Percentiles rank a stretch among this genome's conserved stretches.
phyloP scores from a whole-genome alignment of 1,140 invertebrate genomes.

The Drosophila neocordata region DNA sequence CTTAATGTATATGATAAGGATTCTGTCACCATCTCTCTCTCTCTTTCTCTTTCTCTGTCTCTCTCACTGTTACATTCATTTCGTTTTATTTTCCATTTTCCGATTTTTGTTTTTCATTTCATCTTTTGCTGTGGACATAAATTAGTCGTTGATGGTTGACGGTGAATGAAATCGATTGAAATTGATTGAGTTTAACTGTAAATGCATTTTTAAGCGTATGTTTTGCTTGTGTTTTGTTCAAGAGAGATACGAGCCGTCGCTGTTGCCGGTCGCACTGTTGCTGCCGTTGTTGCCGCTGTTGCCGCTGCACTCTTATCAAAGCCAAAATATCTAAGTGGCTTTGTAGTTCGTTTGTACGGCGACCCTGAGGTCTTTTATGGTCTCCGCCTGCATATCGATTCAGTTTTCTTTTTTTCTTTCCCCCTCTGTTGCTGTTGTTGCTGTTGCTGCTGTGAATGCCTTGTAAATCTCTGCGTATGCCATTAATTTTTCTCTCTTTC shows the following conservation, averaged over 20 bases:
- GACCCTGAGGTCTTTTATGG: slow-evolving; percentile 59
- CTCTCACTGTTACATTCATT: neutral
- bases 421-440: no score
- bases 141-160: slow-evolving; percentile 26
- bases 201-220: slow-evolving; percentile 81
- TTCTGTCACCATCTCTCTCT: neutral
- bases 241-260: slow-evolving; percentile 22
- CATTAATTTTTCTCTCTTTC: slow-evolving; percentile 60
- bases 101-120: neutral
- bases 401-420: slow-evolving; percentile 11
- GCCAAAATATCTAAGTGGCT: slow-evolving; percentile 78
- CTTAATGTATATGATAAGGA: slow-evolving; percentile 56
- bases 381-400: slow-evolving; percentile 36
- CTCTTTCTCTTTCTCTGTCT: no score
- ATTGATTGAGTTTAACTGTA: slow-evolving; percentile 81
- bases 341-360: slow-evolving; percentile 33
- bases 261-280: slow-evolving; percentile 33
- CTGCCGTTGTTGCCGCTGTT: neutral
- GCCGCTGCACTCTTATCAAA: slow-evolving; percentile 60
- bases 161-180: slow-evolving; percentile 78
- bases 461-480: slow-evolving; percentile 78
- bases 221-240: slow-evolving; percentile 77
- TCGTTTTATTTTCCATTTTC: neutral
- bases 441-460: slow-evolving; percentile 66
- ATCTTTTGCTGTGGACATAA: slow-evolving; percentile 21